A percentile compares a stretch with the other conserved stretches of the same genome.
Conservation (phyloP, 2,113 vertebrate species). For the Dendrocopos noguchii region DNA sequence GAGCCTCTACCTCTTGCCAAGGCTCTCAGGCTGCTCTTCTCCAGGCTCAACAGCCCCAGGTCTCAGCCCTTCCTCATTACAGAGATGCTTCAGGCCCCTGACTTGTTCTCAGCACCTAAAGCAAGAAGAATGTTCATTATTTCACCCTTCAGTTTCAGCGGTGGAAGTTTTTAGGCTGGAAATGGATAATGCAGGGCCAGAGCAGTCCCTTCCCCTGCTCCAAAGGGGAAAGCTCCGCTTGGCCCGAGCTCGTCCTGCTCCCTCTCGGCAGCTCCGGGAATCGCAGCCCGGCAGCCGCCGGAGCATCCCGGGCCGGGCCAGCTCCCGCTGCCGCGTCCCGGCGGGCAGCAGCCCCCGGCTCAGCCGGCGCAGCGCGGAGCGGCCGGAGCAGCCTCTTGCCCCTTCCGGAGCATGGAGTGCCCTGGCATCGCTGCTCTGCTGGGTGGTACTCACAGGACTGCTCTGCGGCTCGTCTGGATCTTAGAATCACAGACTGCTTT, state of each 20-base stretch:
- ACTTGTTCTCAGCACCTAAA: background rate
- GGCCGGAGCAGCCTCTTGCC: background rate
- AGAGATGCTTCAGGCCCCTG: no score
- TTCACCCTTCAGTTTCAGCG: background rate
- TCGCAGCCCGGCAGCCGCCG: background rate
- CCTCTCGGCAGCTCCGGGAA: slow-evolving; percentile 3
- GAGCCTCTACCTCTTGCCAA: no score
- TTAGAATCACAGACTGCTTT: background rate
- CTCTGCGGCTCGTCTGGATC: background rate
- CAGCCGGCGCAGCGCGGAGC: background rate
- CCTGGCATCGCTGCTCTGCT: background rate
- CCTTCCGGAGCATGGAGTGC: no score
- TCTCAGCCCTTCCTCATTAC: no score
- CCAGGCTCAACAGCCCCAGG: no score
- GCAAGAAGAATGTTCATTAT: background rate
- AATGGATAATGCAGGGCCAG: fast-evolving
- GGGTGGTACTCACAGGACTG: background rate
- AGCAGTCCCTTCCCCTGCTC: background rate
- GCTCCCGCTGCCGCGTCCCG: background rate
- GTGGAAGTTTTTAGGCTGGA: background rate
- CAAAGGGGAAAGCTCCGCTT: background rate
- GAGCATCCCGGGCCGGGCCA: background rate
- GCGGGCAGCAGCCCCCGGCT: background rate
- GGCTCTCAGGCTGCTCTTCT: no score
- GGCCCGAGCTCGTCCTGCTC: background rate